These are phyloP conservation scores for Pseudococcus jackbeardsleyi DNA, from an alignment of 2,888 invertebrate species.

Conservation along the genomic window DNA sequence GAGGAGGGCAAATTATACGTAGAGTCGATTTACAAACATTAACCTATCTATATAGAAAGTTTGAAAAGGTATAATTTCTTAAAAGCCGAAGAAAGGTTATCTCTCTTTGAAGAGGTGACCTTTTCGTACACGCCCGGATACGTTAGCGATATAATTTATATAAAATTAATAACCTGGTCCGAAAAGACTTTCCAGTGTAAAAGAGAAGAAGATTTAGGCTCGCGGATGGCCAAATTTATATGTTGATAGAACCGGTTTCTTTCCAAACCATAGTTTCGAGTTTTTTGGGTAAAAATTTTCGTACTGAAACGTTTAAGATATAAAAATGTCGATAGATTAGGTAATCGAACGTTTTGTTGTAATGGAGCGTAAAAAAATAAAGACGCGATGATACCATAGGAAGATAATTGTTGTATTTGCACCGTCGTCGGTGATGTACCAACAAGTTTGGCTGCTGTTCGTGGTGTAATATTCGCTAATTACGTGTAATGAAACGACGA, in stretches of 20 bases:
- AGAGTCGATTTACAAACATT: conserved; percentile 13
- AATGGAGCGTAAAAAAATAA: not conserved
- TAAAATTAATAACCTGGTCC: conserved; percentile 25
- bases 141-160: conserved; percentile 32
- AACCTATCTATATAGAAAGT: conserved; percentile 23
- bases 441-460: not conserved
- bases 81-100: conserved; percentile 50
- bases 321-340: not conserved
- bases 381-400: not conserved
- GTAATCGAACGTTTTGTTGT: not conserved
- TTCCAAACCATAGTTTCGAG: not conserved
- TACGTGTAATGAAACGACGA: conserved; percentile 20
- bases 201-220: not conserved
- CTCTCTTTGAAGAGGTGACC: not conserved
- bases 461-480: conserved; percentile 31
- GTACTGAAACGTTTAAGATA: conserved; percentile 20
- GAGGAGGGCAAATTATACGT: not conserved
- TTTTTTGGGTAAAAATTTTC: not conserved
- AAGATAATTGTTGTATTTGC: not conserved
- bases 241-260: conserved; percentile 11
- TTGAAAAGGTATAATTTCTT: conserved; percentile 36
- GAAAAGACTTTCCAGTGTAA: conserved; percentile 23
- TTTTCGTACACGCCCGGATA: not conserved
- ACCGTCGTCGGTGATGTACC: not conserved
- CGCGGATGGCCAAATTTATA: conserved; percentile 13